Evolutionary conservation across 1,140 invertebrate species (phyloP), one percentile per base, ranked within the genome.

Genomic region (Drosophila ficusphila): DNA sequence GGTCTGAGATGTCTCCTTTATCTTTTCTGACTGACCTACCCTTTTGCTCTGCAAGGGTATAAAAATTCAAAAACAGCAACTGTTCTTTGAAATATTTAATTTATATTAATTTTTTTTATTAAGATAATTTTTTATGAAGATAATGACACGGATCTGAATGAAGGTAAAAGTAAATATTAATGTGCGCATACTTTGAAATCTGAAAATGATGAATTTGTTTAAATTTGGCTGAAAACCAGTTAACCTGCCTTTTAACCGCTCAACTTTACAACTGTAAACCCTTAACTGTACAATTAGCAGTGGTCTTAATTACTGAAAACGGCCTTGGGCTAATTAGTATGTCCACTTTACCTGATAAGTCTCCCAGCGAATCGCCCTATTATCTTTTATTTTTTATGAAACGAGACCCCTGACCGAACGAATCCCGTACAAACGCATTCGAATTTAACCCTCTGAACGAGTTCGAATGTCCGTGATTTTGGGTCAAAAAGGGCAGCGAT

Each of bases 281-380:
- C n/a, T n/a, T n/a, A n/a, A n/a, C n/a, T 52, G 69, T 70, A 64
- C 81, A 86, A 86, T 88, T 86, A 86, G 77, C 82, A 77, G 73
- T 70, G 77, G 52, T 54, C 56, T 60, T 75, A 86, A 86, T 86
- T 86, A 88, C 82, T 51, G 68, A 5, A 71, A 53, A 65, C 58
- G 73, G 58, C 82, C 69, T 64, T 57, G 76, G 82, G 77, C 82
- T 86, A 88, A 86, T 77, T 48, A 29, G 36, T 53, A 46, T 54
- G 57, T 42, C 67, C 60, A 79, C 76, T 85, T 79, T 62, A 42
- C 51, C 53, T 52, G 77, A 88, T 82, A 86, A 70, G 79, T 51
- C 57, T 4, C 44, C 54, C 31, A 14, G 33, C 49, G 19, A 25
- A 25, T 21, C 16, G 36, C 8, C 23, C 29, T 31, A 21, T 56